phyloP scores from a whole-genome alignment of 2,113 vertebrate species.

The Halichoeres trimaculatus region DNA sequence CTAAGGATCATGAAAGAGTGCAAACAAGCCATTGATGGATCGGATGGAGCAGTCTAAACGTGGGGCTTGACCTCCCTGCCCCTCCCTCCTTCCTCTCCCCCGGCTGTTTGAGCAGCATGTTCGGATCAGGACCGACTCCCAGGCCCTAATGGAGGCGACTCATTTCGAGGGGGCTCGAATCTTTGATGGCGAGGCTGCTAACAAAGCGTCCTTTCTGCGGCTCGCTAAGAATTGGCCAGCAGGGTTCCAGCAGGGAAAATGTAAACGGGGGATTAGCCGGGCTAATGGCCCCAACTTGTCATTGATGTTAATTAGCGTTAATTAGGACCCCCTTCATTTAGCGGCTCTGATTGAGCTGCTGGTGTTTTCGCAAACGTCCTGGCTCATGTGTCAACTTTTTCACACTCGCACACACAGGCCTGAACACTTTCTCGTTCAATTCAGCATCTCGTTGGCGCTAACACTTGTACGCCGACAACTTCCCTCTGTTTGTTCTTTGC shows the following conservation, averaged over 20 bases:
- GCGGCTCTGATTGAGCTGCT: constrained; percentile 21
- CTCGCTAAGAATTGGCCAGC: constrained; percentile 79
- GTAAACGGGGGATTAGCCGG: constrained; percentile 85
- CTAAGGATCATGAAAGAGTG: constrained; percentile 59
- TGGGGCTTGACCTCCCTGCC: constrained; percentile 51
- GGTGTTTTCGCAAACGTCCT: constrained; percentile 44
- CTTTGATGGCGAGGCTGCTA: constrained; percentile 78
- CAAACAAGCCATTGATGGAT: constrained; percentile 80
- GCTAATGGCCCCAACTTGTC: constrained; percentile 83
- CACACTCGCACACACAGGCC: constrained; percentile 42
- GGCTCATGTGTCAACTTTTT: constrained; percentile 44
- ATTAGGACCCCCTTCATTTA: constrained; percentile 78
- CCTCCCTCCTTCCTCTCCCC: constrained; percentile 30
- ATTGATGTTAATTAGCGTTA: constrained; percentile 86
- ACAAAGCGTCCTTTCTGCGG: constrained; percentile 80
- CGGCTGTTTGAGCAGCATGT: constrained; percentile 58
- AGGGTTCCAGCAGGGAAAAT: constrained; percentile 81
- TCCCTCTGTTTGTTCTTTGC: constrained; percentile 73
- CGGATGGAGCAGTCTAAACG: constrained; percentile 62
- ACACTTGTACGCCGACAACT: constrained; percentile 49
- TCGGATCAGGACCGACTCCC: constrained; percentile 65
- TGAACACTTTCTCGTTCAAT: constrained; percentile 36
- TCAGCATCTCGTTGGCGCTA: constrained; percentile 44
- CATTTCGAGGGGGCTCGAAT: constrained; percentile 56
- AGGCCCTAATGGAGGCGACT: constrained; percentile 73